phyloP scores from a whole-genome alignment of 37 sponge, comb jelly and placozoan genomes.

The Aplysina aerophoba region DNA sequence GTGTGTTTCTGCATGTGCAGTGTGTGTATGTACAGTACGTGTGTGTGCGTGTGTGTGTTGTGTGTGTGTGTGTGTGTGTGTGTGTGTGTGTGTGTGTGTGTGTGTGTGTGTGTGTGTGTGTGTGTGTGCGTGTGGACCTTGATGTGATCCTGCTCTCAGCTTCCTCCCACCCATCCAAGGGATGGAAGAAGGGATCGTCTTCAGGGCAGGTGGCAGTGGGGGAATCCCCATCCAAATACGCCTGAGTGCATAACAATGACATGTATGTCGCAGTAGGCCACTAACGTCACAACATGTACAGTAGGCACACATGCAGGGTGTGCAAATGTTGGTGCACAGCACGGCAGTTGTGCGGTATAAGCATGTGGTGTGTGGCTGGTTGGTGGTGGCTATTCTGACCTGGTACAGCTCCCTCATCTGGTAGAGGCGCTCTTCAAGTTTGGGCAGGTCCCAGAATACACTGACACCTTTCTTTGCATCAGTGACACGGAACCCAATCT shows the following conservation, averaged over 20 bases:
- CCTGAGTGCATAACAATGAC: not conserved
- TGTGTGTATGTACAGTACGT: not conserved
- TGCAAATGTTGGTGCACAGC: no score
- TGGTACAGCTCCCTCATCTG: constrained; percentile 87
- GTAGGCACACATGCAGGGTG: not conserved
- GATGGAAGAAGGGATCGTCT: constrained; percentile 59
- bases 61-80: constrained; percentile 40
- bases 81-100: constrained; percentile 47
- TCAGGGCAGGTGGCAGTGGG: not conserved
- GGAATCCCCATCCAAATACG: not conserved
- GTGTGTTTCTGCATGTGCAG: no score
- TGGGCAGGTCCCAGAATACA: constrained; percentile 70
- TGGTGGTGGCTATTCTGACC: constrained; percentile 8
- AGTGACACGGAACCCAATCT: constrained; percentile 45
- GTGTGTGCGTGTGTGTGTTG: constrained; percentile 4
- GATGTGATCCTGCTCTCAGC: constrained; percentile 9
- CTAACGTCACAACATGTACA: not conserved
- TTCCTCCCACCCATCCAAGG: constrained; percentile 51
- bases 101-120: constrained; percentile 25
- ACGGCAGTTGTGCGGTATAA: not conserved
- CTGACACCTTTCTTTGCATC: constrained; percentile 63
- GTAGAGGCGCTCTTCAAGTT: constrained; percentile 80
- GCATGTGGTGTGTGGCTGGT: not conserved
- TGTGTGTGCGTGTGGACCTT: constrained; percentile 10
- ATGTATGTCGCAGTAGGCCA: not conserved